phyloP scores from a whole-genome alignment of 2,888 invertebrate species.

The Trichopoda pennipes region DNA sequence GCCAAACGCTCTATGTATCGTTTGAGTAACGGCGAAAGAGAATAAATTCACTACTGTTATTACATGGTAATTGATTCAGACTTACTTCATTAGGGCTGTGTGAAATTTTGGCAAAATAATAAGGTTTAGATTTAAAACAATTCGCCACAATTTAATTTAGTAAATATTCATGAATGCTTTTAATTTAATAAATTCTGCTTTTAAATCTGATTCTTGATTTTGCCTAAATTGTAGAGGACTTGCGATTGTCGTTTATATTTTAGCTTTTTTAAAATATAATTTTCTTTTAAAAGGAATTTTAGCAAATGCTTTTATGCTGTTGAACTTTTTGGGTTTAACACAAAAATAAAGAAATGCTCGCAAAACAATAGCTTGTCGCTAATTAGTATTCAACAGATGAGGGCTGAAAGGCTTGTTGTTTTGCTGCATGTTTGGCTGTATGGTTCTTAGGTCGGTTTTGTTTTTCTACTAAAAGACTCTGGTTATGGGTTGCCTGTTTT shows the following conservation, averaged over 20 bases:
- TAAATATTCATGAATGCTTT: too few relatives aligned
- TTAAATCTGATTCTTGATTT: not conserved
- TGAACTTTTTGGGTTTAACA: conserved; percentile 45
- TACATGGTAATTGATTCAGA: too few relatives aligned
- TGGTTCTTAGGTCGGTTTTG: conserved; percentile 14
- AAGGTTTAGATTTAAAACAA: too few relatives aligned
- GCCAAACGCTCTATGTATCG: too few relatives aligned
- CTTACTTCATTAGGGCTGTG: too few relatives aligned
- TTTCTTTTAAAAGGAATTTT: conserved; percentile 39
- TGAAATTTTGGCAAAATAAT: too few relatives aligned
- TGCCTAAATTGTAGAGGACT: not conserved
- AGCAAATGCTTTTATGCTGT: conserved; percentile 30
- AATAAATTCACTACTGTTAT: too few relatives aligned
- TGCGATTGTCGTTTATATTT: not conserved
- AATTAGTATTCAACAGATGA: conserved; percentile 69
- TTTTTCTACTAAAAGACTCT: conserved; percentile 31
- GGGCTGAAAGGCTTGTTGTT: conserved; percentile 40
- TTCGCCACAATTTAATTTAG: too few relatives aligned
- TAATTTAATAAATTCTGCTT: not conserved
- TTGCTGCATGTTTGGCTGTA: conserved; percentile 21
- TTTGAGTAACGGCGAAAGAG: too few relatives aligned
- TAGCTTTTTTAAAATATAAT: not conserved
- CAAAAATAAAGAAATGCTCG: conserved; percentile 35
- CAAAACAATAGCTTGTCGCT: conserved; percentile 66
- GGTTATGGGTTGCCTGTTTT: conserved; percentile 54